Percentiles rank a stretch among this genome's conserved stretches.
Conservation (phyloP, 2,113 vertebrate species). For the Rhineura floridana region DNA sequence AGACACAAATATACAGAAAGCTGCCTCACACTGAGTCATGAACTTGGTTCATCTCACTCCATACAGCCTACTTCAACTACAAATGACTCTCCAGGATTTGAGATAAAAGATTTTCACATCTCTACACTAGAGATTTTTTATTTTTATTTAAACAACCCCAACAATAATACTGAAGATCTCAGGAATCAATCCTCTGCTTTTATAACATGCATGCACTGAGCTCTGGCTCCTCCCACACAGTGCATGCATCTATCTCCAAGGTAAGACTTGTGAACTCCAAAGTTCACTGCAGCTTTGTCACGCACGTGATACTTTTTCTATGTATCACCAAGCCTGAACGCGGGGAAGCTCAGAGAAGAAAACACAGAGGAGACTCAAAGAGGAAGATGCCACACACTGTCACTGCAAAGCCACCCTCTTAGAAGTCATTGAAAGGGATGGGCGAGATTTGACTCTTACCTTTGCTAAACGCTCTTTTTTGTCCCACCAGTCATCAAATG, state of each 20-base stretch:
- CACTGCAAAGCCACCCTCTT: background rate
- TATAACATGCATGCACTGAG: background rate
- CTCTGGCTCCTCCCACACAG: background rate
- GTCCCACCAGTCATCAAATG: constrained; percentile 99
- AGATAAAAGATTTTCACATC: background rate
- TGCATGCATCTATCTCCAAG: background rate
- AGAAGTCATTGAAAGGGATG: background rate
- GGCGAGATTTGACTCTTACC: constrained; percentile 68
- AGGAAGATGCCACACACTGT: background rate
- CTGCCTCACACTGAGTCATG: background rate
- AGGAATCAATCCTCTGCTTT: background rate
- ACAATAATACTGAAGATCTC: background rate
- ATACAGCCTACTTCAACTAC: too few relatives aligned
- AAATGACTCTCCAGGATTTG: background rate
- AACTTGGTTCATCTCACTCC: background rate
- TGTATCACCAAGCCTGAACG: background rate
- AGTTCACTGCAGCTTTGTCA: background rate
- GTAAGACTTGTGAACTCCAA: background rate
- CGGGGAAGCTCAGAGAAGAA: background rate
- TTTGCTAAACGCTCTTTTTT: constrained; percentile 95
- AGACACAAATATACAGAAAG: background rate
- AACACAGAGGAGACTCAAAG: background rate
- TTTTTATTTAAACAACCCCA: background rate
- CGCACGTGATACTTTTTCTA: background rate
- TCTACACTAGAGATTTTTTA: background rate